Percentiles rank a stretch among this genome's conserved stretches.
These are phyloP conservation scores for Drosophila subpulchrella DNA, from an alignment of 1,140 invertebrate genomes.

Conservation along the genomic window DNA sequence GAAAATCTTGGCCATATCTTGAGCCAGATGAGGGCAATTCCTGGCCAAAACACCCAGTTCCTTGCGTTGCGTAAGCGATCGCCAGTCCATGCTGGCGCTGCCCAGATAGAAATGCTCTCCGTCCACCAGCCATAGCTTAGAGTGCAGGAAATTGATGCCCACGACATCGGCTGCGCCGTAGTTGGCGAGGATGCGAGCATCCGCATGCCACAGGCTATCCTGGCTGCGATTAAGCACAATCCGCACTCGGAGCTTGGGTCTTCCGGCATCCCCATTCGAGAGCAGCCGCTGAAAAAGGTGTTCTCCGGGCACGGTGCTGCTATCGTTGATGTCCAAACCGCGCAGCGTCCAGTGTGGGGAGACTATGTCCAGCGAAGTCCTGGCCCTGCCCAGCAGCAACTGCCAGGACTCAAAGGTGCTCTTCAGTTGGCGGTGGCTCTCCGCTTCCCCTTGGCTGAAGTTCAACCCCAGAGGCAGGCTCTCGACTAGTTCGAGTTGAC, in stretches of 20 bases:
- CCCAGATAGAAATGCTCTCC: constrained; percentile 92
- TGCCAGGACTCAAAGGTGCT: constrained; percentile 93
- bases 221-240: constrained; percentile 88
- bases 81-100: constrained; percentile 97
- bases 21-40: constrained; percentile 94
- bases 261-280: constrained; percentile 79
- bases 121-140: constrained; percentile 97
- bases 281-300: constrained; percentile 92
- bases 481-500: constrained; percentile 91
- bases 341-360: constrained; percentile 95
- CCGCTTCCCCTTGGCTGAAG: constrained; percentile 86
- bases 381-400: constrained; percentile 89
- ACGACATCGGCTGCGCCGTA: constrained; percentile 91
- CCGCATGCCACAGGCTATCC: constrained; percentile 64
- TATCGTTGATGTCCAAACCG: constrained; percentile 90
- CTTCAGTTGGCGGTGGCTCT: constrained; percentile 86
- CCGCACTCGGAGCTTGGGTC: constrained; percentile 88
- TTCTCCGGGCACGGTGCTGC: constrained; percentile 89
- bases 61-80: constrained; percentile 97
- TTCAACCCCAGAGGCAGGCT: constrained; percentile 94
- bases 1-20: constrained; percentile 96
- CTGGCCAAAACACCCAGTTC: constrained; percentile 94
- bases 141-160: constrained; percentile 88
- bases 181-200: constrained; percentile 60
- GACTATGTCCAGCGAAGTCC: constrained; percentile 92